Percentiles rank a stretch among this genome's conserved stretches.
Evolutionary conservation across 2,888 invertebrate genomes (phyloP).

Genomic region (Parnassius mnemosyne): DNA sequence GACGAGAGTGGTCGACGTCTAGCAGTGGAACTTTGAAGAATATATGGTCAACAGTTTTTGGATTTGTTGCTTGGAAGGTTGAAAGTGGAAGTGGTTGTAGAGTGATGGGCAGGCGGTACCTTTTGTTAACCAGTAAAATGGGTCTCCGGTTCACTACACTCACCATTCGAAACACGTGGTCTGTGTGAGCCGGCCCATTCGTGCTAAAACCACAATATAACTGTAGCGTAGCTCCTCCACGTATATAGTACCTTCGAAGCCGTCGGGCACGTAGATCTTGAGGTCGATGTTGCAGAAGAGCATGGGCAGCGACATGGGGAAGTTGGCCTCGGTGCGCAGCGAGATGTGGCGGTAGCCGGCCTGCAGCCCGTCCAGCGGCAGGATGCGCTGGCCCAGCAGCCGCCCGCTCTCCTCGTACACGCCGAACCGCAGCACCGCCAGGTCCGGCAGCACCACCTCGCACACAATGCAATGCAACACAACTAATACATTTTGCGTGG

Average conservation of each 20-base stretch:
- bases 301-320: conserved; percentile 99
- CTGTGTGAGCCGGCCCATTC: too few species aligned
- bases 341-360: conserved; percentile 99
- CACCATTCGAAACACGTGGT: too few species aligned
- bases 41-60: too few species aligned
- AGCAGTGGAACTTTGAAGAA: too few species aligned
- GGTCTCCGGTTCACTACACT: too few species aligned
- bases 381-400: conserved; percentile 96
- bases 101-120: too few species aligned
- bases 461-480: neutral
- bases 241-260: conserved; percentile 88
- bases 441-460: conserved; percentile 96
- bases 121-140: too few species aligned
- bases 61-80: too few species aligned
- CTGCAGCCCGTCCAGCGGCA: conserved; percentile 98
- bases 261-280: conserved; percentile 99
- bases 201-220: too few species aligned
- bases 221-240: too few species aligned
- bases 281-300: conserved; percentile 99
- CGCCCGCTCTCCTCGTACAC: conserved; percentile 99
- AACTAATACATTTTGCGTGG: neutral
- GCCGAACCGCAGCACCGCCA: conserved; percentile 98
- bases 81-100: too few species aligned
- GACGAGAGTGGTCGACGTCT: too few species aligned
- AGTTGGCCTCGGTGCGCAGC: conserved; percentile 98